Percentiles rank a stretch among this genome's conserved stretches.
phyloP scores from a whole-genome alignment of 2,888 invertebrate genomes.

The Campopleginae sp. region DNA sequence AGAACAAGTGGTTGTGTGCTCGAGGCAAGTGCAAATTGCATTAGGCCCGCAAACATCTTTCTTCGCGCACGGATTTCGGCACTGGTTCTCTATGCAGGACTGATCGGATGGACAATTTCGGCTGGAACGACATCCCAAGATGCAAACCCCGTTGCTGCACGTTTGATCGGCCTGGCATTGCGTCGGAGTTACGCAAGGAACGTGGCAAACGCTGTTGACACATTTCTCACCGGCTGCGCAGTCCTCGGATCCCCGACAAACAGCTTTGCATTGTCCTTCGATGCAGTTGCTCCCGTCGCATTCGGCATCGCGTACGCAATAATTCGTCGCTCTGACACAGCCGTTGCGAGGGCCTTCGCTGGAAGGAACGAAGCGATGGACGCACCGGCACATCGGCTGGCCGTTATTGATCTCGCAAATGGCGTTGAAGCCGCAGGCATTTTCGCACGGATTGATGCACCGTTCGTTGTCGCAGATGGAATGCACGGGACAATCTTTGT shows the following conservation, averaged over 20 bases:
- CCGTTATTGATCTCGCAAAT: slow-evolving; percentile 91
- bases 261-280: slow-evolving; percentile 92
- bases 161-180: slow-evolving; percentile 93
- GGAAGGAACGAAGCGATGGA: slow-evolving; percentile 90
- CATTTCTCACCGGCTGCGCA: slow-evolving; percentile 93
- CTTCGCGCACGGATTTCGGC: slow-evolving; percentile 92
- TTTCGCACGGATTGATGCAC: slow-evolving; percentile 93
- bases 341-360: slow-evolving; percentile 87
- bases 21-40: slow-evolving; percentile 90
- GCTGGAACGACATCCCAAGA: slow-evolving; percentile 93
- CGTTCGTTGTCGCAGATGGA: slow-evolving; percentile 89
- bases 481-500: slow-evolving; percentile 92
- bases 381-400: slow-evolving; percentile 92
- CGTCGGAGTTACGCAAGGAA: slow-evolving; percentile 92
- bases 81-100: slow-evolving; percentile 94
- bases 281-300: slow-evolving; percentile 92
- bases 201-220: slow-evolving; percentile 90
- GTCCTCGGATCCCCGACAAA: slow-evolving; percentile 91
- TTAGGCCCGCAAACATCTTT: slow-evolving; percentile 93
- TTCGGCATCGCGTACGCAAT: slow-evolving; percentile 89
- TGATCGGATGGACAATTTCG: slow-evolving; percentile 91
- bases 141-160: slow-evolving; percentile 92
- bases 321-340: slow-evolving; percentile 89
- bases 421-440: slow-evolving; percentile 92
- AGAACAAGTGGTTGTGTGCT: slow-evolving; percentile 91